Percentiles rank a stretch among this genome's conserved stretches.
Evolutionary conservation across 2,797 vertebrate genomes (phyloP).

Genomic region (Propithecus perrieri): DNA sequence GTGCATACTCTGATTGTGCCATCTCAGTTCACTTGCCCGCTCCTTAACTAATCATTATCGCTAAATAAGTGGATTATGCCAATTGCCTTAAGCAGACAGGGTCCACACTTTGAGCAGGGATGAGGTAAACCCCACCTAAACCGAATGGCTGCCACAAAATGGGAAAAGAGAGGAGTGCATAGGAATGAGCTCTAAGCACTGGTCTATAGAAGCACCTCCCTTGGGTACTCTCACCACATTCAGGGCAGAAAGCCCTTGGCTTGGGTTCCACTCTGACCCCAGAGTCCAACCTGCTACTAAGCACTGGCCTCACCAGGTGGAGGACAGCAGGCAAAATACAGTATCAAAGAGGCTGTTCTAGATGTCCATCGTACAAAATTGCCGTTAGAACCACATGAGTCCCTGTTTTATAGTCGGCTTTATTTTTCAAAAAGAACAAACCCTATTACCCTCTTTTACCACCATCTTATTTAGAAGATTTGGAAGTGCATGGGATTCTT

Average conservation of each 20-base stretch:
- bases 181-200: not conserved
- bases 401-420: not conserved
- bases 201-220: too few species aligned
- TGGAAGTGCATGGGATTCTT: not conserved
- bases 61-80: not conserved
- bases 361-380: not conserved
- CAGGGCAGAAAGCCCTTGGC: not conserved
- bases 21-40: not conserved
- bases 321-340: too few species aligned
- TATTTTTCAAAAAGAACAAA: not conserved
- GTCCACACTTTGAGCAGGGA: not conserved
- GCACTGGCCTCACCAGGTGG: not conserved
- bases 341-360: too few species aligned
- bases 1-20: accelerated
- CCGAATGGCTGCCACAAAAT: not conserved
- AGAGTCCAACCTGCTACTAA: not conserved
- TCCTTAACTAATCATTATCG: not conserved
- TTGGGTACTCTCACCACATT: not conserved
- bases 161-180: too few species aligned
- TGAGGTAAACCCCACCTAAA: not conserved
- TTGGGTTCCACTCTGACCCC: not conserved
- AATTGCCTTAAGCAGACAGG: not conserved
- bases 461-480: not conserved
- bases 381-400: not conserved
- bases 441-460: not conserved